Conservation (phyloP, 2,113 vertebrate species). For the Eurypyga helias region DNA sequence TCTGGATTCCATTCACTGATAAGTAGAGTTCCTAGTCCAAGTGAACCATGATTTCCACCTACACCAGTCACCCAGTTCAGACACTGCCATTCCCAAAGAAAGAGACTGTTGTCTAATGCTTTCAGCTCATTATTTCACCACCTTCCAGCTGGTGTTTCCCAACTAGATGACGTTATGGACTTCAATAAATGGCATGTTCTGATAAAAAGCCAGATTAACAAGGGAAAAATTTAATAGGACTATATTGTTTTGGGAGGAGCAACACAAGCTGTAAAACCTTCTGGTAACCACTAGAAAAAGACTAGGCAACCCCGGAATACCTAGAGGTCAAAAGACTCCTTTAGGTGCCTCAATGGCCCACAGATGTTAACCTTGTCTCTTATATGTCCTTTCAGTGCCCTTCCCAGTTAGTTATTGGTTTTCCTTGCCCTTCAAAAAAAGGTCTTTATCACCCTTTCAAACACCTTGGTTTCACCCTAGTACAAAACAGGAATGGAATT, state of each 20-base stretch:
- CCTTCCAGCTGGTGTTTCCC: neutral
- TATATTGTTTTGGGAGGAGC: neutral
- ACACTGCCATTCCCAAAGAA: neutral
- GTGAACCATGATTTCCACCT: neutral
- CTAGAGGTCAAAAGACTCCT: neutral
- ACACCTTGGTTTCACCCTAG: neutral
- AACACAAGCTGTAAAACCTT: neutral
- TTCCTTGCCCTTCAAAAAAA: neutral
- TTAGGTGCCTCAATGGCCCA: neutral
- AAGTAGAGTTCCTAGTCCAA: neutral
- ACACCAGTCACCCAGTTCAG: neutral
- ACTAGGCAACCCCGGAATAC: neutral
- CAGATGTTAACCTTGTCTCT: neutral
- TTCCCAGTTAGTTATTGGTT: neutral
- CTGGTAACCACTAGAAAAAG: neutral
- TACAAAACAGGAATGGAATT: neutral
- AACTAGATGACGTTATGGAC: neutral
- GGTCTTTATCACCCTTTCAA: neutral
- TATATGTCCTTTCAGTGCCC: neutral
- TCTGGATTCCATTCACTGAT: slow-evolving; percentile 17
- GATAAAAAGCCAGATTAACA: neutral
- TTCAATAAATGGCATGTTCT: neutral
- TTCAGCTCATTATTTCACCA: neutral
- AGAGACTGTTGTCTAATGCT: neutral
- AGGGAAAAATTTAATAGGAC: neutral